Base-by-base conservation (phyloP, 2,113 vertebrate species). In the Salvelinus sp. region DNA sequence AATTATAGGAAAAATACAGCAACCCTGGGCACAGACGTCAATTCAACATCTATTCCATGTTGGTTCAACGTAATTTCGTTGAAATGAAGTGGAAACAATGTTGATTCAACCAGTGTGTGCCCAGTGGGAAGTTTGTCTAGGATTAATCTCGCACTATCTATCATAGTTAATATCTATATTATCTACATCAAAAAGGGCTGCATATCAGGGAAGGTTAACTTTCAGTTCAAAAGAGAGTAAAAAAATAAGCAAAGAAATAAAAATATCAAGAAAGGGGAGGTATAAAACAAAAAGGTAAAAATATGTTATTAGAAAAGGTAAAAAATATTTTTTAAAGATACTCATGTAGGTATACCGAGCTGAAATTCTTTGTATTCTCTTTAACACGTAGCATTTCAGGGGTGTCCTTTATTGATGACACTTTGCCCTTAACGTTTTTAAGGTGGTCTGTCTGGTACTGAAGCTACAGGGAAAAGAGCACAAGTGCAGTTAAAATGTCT, bases 291-390 rank as follows among this genome's bases (percentile, higher is more conserved):
- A 6, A 20, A 30, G 2, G 4, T 20, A 67, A 99, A 97, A 90
- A 99, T 98, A 72, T 70, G 77, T 85, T 88, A 82, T 85, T 78
- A 74, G 73, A 72, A 83, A 73, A 75, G 74, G 58, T 28, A 23
- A 30, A 65, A 83, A 76, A 48, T 64, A 58, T 57, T 75, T 18
- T 30, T 83, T 76, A 75, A 73, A 72, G 50, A 75, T 72, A 81
- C 63, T 82, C 14, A 84, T 86, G 75, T 28, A 91, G 81, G 87
- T 54, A 54, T 99, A 99, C 98, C 97, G 90, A 95, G 96, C 98
- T 99, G 96, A 98, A 97, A 95, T 99, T 99, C 96, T 98, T 99
- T 95, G 98, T 95, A 92, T 99, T 99, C 93, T 99, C 97, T 91
- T 97, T 99, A 94, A 97, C 97, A 86, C 97, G 95, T 78, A 98